Evolutionary conservation across 2,113 vertebrate species (phyloP).

Genomic region (Sakesphorus luctuosus): DNA sequence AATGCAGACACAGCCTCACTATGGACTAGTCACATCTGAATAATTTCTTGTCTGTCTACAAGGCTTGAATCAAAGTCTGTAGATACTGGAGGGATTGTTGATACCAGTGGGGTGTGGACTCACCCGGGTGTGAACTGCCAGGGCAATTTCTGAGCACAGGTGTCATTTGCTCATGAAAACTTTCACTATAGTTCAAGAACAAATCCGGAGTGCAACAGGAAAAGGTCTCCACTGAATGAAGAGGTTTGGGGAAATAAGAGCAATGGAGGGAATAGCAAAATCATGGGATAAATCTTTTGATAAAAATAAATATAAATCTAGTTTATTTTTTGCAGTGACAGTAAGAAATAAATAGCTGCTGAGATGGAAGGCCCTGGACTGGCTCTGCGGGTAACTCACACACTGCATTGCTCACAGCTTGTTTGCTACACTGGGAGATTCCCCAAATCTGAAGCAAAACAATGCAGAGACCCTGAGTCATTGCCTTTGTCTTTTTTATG

Average conservation of each 20-base stretch:
- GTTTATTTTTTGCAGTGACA: background rate
- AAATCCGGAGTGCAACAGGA: background rate
- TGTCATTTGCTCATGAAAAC: background rate
- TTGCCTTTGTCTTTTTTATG: background rate
- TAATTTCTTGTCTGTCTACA: background rate
- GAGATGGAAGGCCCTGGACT: background rate
- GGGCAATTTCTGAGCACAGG: background rate
- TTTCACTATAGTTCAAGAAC: rapidly evolving
- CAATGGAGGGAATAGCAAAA: background rate
- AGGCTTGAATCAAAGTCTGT: background rate
- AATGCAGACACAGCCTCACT: background rate
- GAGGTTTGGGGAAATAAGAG: background rate
- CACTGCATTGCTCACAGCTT: background rate
- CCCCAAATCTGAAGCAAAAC: background rate
- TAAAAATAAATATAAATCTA: background rate
- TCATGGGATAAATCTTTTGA: background rate
- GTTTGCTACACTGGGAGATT: background rate
- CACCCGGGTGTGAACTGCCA: background rate
- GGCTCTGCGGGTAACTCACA: background rate
- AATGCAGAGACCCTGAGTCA: background rate
- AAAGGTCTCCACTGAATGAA: background rate
- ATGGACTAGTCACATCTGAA: background rate
- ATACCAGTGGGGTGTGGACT: background rate
- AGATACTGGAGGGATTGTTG: background rate
- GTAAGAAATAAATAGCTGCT: rapidly evolving